Evolutionary conservation across 2,797 vertebrate species (phyloP).

Genomic region (Perodicticus potto): DNA sequence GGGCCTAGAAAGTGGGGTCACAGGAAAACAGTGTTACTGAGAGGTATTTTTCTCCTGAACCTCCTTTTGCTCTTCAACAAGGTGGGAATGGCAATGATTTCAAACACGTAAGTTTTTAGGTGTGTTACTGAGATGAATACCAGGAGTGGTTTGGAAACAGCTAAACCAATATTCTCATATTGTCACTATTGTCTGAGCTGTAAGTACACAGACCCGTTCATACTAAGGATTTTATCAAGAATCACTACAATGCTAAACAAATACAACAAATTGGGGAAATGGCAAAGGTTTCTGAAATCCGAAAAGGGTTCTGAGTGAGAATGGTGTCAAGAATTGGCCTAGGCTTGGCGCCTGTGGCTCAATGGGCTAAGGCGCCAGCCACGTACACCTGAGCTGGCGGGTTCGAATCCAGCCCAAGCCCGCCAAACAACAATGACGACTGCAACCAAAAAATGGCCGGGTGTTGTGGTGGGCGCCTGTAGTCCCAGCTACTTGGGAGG

Average conservation of each 20-base stretch:
- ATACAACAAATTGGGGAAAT: neutral
- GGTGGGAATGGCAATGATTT: neutral
- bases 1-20: neutral
- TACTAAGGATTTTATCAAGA: neutral
- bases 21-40: neutral
- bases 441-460: no score
- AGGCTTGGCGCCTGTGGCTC: no score
- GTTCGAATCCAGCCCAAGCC: no score
- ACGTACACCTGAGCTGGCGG: no score
- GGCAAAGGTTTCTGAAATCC: neutral
- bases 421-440: no score
- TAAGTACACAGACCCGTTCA: neutral
- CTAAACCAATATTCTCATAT: neutral
- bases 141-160: neutral
- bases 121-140: neutral
- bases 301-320: neutral
- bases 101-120: neutral
- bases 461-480: no score
- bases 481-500: no score
- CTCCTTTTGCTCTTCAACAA: neutral
- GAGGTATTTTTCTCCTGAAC: neutral
- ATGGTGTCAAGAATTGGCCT: neutral
- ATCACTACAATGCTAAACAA: neutral
- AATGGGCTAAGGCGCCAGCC: no score
- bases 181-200: neutral